phyloP scores from a whole-genome alignment of 1,140 invertebrate species.

The Reticulitermes speratus region DNA sequence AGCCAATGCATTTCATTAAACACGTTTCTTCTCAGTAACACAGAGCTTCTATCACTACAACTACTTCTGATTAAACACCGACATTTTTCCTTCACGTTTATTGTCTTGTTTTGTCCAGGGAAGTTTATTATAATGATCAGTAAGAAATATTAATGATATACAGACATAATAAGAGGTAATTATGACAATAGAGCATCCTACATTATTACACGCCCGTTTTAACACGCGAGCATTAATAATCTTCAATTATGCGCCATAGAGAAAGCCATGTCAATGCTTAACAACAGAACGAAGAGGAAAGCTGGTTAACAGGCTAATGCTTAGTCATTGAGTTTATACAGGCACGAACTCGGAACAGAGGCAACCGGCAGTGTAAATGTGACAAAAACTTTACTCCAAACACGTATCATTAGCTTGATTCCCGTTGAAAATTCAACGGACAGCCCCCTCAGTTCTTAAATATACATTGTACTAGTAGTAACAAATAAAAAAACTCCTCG shows the following conservation, averaged over 20 bases:
- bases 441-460: no score
- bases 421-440: no score
- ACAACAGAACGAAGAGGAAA: not conserved
- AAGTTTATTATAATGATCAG: not conserved
- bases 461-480: no score
- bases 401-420: no score
- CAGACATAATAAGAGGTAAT: not conserved
- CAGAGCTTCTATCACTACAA: not conserved
- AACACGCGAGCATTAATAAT: constrained; percentile 16
- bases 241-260: constrained; percentile 5
- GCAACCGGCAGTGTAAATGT: no score
- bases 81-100: not conserved
- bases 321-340: not conserved
- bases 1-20: constrained; percentile 9
- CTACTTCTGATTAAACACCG: not conserved
- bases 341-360: not conserved
- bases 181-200: not conserved
- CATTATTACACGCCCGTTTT: constrained; percentile 1
- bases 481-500: no score
- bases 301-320: not conserved
- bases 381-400: no score
- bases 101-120: not conserved
- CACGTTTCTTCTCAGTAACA: not conserved
- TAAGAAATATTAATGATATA: constrained; percentile 1
- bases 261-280: not conserved